Percentiles rank a stretch among this genome's conserved stretches.
phyloP scores from a whole-genome alignment of 2,888 invertebrate genomes.

The Thymelicus lineola region DNA sequence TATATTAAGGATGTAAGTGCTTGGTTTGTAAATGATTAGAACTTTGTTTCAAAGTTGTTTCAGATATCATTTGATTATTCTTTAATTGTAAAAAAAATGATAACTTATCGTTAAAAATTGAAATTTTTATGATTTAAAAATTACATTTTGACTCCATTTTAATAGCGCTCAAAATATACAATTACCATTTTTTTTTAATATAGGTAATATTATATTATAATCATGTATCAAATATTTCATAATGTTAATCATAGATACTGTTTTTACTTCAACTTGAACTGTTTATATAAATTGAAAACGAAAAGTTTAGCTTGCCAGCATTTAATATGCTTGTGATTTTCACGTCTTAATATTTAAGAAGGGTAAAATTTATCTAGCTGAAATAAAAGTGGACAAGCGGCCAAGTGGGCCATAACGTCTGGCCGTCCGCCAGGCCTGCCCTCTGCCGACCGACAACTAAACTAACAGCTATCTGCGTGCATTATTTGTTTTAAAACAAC shows the following conservation, averaged over 20 bases:
- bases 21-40: constrained; percentile 21
- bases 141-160: no score
- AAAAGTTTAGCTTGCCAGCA: background rate
- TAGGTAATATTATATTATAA: no score
- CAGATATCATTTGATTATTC: background rate
- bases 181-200: no score
- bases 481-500: constrained; percentile 44
- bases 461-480: constrained; percentile 50
- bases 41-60: background rate
- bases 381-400: constrained; percentile 69
- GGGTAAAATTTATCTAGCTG: constrained; percentile 75
- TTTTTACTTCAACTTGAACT: background rate
- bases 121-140: no score
- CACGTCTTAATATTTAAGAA: constrained; percentile 71
- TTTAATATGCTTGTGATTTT: constrained; percentile 10
- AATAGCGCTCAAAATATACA: no score
- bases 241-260: no score
- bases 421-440: constrained; percentile 66
- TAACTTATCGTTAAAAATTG: no score
- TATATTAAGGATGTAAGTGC: constrained; percentile 53
- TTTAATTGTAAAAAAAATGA: no score
- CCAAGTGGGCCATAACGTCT: constrained; percentile 66
- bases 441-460: constrained; percentile 54
- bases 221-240: no score
- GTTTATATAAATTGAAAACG: background rate